phyloP scores from a whole-genome alignment of 2,888 invertebrate species.

The Prionchulus punctatus region DNA sequence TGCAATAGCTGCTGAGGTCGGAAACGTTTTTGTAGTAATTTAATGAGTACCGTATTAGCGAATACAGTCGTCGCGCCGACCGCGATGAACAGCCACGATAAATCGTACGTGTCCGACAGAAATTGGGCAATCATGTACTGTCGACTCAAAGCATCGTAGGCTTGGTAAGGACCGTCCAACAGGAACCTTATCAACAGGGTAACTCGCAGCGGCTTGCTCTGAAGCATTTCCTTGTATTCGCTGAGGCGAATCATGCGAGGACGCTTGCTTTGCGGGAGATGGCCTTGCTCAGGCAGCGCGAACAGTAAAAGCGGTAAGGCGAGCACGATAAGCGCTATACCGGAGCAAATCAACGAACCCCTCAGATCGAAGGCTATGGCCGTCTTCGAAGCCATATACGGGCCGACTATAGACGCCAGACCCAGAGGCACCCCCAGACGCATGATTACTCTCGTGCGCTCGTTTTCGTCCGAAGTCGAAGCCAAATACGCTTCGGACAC shows the following conservation, averaged over 20 bases:
- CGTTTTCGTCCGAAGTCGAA: slow-evolving; percentile 27
- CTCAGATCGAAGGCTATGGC: slow-evolving; percentile 12
- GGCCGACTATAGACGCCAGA: slow-evolving; percentile 21
- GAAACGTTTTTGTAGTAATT: slow-evolving; percentile 19
- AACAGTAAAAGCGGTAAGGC: slow-evolving; percentile 18
- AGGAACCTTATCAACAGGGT: slow-evolving; percentile 1
- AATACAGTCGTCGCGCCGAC: slow-evolving; percentile 20
- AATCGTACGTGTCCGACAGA: slow-evolving; percentile 18
- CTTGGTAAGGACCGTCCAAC: slow-evolving; percentile 19
- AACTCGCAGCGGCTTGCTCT: neutral
- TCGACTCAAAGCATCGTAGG: slow-evolving; percentile 23
- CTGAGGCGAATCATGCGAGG: neutral
- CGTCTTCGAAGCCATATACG: slow-evolving; percentile 15
- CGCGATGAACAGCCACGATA: slow-evolving; percentile 15
- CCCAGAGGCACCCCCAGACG: slow-evolving; percentile 21
- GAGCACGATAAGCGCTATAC: slow-evolving; percentile 14
- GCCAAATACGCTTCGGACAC: slow-evolving; percentile 21
- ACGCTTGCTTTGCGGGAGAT: neutral
- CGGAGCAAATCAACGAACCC: slow-evolving; percentile 18
- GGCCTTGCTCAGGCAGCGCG: slow-evolving; percentile 16
- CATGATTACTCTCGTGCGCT: slow-evolving; percentile 23
- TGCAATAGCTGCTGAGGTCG: slow-evolving; percentile 18
- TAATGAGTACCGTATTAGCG: slow-evolving; percentile 20
- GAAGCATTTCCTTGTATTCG: neutral
- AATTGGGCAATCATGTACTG: slow-evolving; percentile 18